Evolutionary conservation across 2,888 invertebrate genomes (phyloP).

Genomic region (Craniophora ligustri): DNA sequence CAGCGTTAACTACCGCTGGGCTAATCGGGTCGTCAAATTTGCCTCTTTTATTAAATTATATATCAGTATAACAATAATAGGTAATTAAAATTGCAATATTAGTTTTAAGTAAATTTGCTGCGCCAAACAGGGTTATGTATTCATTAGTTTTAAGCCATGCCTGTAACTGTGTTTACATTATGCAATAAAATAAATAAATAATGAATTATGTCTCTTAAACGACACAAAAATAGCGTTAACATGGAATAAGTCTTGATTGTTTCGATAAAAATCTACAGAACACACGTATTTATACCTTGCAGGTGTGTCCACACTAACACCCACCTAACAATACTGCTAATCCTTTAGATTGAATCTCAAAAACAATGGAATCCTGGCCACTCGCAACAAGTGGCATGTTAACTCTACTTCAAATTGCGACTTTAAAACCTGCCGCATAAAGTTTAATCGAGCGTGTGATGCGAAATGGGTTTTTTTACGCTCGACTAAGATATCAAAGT

Average conservation of each 20-base stretch:
- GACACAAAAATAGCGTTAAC: too few species aligned
- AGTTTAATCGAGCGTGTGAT: constrained; percentile 21
- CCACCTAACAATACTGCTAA: constrained; percentile 56
- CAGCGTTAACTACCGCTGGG: too few species aligned
- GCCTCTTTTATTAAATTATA: too few species aligned
- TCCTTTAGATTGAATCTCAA: constrained; percentile 61
- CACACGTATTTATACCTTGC: constrained; percentile 10
- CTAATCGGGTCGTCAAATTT: too few species aligned
- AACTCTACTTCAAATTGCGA: constrained; percentile 6
- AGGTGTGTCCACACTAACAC: constrained; percentile 27
- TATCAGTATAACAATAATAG: too few species aligned
- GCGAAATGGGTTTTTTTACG: constrained; percentile 20
- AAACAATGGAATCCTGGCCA: constrained; percentile 46
- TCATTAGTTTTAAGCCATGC: too few species aligned
- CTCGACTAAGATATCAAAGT: constrained; percentile 24
- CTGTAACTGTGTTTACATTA: too few species aligned
- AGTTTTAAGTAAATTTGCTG: too few species aligned
- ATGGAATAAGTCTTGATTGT: background rate
- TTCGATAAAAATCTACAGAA: constrained; percentile 4
- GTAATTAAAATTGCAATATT: too few species aligned
- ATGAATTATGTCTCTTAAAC: too few species aligned
- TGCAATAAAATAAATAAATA: too few species aligned
- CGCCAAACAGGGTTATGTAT: too few species aligned
- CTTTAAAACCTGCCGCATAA: constrained; percentile 8
- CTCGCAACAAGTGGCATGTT: constrained; percentile 55